Evolutionary conservation across 1,140 invertebrate genomes (phyloP), one percentile per base, ranked within the genome.

Genomic region (Nasonia longicornis): DNA sequence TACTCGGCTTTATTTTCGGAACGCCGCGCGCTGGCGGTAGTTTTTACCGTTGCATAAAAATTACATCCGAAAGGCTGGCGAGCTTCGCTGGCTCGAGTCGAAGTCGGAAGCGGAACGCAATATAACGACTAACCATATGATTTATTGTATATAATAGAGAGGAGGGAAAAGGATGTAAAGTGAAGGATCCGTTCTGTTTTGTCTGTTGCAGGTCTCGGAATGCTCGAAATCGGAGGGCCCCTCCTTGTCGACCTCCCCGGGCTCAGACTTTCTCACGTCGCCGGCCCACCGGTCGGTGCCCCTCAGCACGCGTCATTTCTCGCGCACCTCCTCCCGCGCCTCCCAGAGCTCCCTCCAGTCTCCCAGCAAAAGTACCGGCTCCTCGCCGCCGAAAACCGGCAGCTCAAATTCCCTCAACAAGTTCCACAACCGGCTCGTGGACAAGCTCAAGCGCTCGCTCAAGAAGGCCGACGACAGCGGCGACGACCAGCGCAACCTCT

Each of bases 361-460:
- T 48, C 94, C 91, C 77, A 91, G 92, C 88, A 93, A 93, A 87
- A 92, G 91, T 88, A 91, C 91, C 85, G 89, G 91, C 85, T 93
- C 91, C 84, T 93, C 93, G 76, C 93, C 94, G 52, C 91, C 93
- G 35, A 92, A 92, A 84, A 91, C 91, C 70, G 92, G 91, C 72
- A 92, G 87, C 80, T 91, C 92, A 26, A 93, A 91, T 84, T 95
- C 95, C 81, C 89, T 95, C 83, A 96, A 96, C 84, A 96, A 96
- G 91, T 96, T 97, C 89, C 95, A 96, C 92, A 94, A 93, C 88
- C 93, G 95, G 82, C 92, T 97, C 85, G 94, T 97, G 82, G 95
- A 97, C 88, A 96, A 96, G 89, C 89, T 97, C 85, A 95, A 95
- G 89, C 93, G 94, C 78, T 95, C 95, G 77, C 91, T 96, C 87